These are phyloP conservation scores for Mohoua ochrocephala DNA, from an alignment of 2,113 vertebrate genomes.

Conservation along the genomic window DNA sequence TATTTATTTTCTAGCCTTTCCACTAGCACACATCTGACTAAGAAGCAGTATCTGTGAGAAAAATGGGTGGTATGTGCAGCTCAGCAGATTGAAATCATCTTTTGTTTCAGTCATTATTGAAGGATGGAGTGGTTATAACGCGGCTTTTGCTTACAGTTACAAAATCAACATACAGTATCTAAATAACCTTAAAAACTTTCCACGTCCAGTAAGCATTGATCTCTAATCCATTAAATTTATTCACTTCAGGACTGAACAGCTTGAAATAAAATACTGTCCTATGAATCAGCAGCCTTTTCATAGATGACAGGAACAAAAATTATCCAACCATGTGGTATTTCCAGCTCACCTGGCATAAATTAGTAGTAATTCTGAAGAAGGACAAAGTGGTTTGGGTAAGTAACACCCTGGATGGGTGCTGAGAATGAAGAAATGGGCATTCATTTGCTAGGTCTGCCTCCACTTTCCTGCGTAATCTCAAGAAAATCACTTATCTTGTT, in stretches of 20 bases:
- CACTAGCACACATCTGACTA: background rate
- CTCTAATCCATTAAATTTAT: background rate
- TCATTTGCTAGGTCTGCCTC: background rate
- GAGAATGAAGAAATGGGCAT: background rate
- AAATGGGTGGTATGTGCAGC: background rate
- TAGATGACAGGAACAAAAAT: background rate
- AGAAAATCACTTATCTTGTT: background rate
- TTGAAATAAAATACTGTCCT: background rate
- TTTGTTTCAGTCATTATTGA: background rate
- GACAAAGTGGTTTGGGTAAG: background rate
- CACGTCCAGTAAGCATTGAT: background rate
- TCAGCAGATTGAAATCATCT: background rate
- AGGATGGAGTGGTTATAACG: background rate
- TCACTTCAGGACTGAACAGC: background rate
- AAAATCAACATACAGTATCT: background rate
- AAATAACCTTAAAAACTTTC: slow-evolving; percentile 40
- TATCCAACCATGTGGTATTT: background rate
- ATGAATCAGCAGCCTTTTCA: background rate
- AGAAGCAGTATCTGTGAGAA: background rate
- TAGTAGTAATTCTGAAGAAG: background rate
- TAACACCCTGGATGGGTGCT: background rate
- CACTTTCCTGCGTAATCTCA: background rate
- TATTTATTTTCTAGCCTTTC: background rate
- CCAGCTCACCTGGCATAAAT: background rate
- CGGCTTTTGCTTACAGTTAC: background rate